Base-by-base conservation (phyloP, 2,888 invertebrate species). In the Cataglyphis rosenhaueri region DNA sequence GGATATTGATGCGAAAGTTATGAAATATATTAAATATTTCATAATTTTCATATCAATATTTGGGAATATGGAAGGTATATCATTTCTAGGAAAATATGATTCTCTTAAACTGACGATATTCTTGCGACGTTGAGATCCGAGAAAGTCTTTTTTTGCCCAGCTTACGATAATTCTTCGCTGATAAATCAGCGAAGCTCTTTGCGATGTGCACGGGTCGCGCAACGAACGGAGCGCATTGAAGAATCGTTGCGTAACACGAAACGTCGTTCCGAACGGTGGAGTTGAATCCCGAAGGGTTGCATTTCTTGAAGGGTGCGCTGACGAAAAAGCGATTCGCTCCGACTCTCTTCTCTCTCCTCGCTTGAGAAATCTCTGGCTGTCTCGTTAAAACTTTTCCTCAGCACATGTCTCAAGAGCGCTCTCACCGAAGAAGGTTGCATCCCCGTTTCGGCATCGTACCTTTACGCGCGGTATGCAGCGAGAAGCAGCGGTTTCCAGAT, bases 301-400 rank as follows among this genome's bases (percentile, higher is more conserved):
- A 81, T 86, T 86, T 70, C 82, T 59, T 55, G 41, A 48, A 68
- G 86, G 82, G 83, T 55, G 71, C 76, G 62, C 71, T 82, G 75
- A 87, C 85, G 79, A 87, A 85, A 70, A 85, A 76, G 84, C 74
- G 66, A 85, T 85, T 86, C 74, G 62, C 83, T 6, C 6, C 75
- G 76, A 57, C 61, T 82, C 75, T 68, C 68, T 64, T 79, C 61
- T 65, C 57, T 29, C 52, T 81, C 38, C 32, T 78, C 68, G 82
- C 71, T 52, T 73, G 86, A 89, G 88, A 90, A 90, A 91, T 90
- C 86, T 91, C 87, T 87, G 87, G 88, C 87, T 89, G 88, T 89
- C 91, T 93, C 92, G 92, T 93, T 93, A 93, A 93, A 93, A 93
- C 92, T 93, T 93, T 92, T 90, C 84, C 87, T 55, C 62, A 65